A percentile compares a stretch with the other conserved stretches of the same genome.
phyloP scores from a whole-genome alignment of 2,113 vertebrate species.

The Laterallus jamaicensis region DNA sequence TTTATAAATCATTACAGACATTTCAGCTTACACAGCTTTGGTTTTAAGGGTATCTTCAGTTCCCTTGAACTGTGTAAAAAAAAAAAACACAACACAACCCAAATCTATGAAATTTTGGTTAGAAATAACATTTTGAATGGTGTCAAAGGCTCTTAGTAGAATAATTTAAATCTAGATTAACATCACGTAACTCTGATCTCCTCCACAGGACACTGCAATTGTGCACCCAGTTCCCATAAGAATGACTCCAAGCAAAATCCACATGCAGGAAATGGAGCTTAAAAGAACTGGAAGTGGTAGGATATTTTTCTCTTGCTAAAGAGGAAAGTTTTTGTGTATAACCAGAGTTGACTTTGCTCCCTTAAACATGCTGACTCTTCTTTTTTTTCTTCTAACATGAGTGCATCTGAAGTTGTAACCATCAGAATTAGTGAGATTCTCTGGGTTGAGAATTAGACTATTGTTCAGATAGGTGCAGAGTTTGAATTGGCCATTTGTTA shows the following conservation, averaged over 20 bases:
- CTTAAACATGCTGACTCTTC: not conserved
- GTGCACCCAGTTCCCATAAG: constrained; percentile 98
- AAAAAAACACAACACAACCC: too few species aligned
- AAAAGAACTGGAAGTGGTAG: constrained; percentile 96
- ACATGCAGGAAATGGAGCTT: constrained; percentile 99
- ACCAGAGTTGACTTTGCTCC: not conserved
- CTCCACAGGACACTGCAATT: constrained; percentile 92
- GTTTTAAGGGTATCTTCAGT: not conserved
- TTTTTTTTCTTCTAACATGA: not conserved
- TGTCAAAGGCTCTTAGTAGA: not conserved
- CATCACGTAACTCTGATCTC: not conserved
- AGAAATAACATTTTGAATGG: not conserved
- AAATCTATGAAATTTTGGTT: not conserved
- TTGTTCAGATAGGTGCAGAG: not conserved
- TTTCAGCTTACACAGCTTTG: not conserved
- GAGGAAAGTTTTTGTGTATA: not conserved
- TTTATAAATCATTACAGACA: not conserved
- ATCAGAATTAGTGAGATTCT: not conserved
- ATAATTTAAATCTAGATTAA: not conserved
- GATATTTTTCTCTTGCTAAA: not conserved
- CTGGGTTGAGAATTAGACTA: not conserved
- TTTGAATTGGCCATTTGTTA: not conserved
- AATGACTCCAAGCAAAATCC: constrained; percentile 99
- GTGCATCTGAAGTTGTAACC: not conserved
- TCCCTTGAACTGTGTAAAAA: not conserved